Percentiles rank a stretch among this genome's conserved stretches.
Conservation (phyloP, 2,113 vertebrate species). For the Symphodus melops region DNA sequence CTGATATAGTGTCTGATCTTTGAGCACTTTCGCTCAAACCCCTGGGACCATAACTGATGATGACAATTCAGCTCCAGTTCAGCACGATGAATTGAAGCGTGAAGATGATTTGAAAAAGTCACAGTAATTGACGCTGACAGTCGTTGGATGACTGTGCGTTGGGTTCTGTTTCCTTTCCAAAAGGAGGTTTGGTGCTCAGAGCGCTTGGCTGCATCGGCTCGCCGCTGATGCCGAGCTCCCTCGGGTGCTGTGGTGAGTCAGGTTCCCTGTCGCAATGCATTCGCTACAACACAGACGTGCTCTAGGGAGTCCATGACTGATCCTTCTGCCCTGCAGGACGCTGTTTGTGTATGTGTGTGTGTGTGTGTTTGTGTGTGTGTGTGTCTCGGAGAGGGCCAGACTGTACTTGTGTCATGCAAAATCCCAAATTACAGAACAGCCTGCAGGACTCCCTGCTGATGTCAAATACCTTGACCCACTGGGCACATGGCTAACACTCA, state of each 20-base stretch:
- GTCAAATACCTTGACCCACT: conserved; percentile 34
- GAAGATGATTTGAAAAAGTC: conserved; percentile 58
- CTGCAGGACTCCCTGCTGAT: conserved; percentile 23
- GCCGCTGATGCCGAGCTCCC: conserved; percentile 58
- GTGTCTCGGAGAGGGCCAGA: not conserved
- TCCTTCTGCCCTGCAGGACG: conserved; percentile 34
- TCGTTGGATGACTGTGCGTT: conserved; percentile 46
- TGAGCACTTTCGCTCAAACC: conserved; percentile 23
- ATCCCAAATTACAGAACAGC: conserved; percentile 9
- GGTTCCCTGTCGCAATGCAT: conserved; percentile 79
- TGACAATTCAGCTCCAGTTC: conserved; percentile 60
- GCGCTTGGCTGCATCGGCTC: conserved; percentile 42
- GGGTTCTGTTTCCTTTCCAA: conserved; percentile 56
- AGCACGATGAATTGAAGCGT: conserved; percentile 57
- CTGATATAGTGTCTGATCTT: conserved; percentile 19
- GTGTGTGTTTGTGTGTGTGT: conserved; percentile 6
- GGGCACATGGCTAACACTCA: conserved; percentile 18
- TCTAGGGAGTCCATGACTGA: conserved; percentile 70
- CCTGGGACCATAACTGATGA: conserved; percentile 29
- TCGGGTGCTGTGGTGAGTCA: conserved; percentile 73
- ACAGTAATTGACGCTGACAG: conserved; percentile 71
- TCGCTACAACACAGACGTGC: conserved; percentile 65
- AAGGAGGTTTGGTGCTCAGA: conserved; percentile 67
- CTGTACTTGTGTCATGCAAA: conserved; percentile 32
- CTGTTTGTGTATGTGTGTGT: not conserved